Evolutionary conservation across 2,888 invertebrate species (phyloP).

Genomic region (Hemistola chrysoprasaria): DNA sequence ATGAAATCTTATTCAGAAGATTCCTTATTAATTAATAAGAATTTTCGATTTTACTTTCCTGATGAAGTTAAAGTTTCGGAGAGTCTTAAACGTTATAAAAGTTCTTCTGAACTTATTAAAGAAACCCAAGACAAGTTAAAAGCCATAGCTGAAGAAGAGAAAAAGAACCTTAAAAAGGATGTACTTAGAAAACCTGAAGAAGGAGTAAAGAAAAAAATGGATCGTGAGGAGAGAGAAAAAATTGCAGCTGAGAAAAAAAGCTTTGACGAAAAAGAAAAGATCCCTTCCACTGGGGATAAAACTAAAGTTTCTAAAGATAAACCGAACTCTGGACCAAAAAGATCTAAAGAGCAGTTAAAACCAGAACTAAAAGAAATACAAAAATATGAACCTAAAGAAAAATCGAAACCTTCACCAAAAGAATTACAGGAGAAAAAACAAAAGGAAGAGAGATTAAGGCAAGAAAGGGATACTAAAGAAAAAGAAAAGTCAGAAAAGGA

Average conservation of each 20-base stretch:
- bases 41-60: conserved; percentile 52
- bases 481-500: conserved; percentile 8
- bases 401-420: neutral
- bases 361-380: neutral
- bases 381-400: neutral
- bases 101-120: conserved; percentile 54
- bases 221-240: conserved; percentile 24
- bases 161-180: conserved; percentile 17
- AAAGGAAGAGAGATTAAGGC: conserved; percentile 16
- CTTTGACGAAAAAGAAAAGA: conserved; percentile 7
- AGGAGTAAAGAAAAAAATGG: conserved; percentile 22
- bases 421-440: conserved; percentile 2
- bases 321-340: neutral
- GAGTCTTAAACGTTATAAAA: conserved; percentile 25
- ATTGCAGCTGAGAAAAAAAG: conserved; percentile 11
- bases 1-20: conserved; percentile 33
- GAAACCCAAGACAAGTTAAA: conserved; percentile 43
- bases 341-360: neutral
- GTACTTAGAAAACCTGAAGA: conserved; percentile 24
- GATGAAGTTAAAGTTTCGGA: conserved; percentile 22
- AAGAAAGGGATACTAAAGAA: conserved; percentile 13
- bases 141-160: conserved; percentile 30
- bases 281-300: conserved; percentile 1
- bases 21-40: conserved; percentile 30
- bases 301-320: no score